These are phyloP conservation scores for Gastracanthus pulcherrimus DNA, from an alignment of 2,888 invertebrate genomes.

Conservation along the genomic window DNA sequence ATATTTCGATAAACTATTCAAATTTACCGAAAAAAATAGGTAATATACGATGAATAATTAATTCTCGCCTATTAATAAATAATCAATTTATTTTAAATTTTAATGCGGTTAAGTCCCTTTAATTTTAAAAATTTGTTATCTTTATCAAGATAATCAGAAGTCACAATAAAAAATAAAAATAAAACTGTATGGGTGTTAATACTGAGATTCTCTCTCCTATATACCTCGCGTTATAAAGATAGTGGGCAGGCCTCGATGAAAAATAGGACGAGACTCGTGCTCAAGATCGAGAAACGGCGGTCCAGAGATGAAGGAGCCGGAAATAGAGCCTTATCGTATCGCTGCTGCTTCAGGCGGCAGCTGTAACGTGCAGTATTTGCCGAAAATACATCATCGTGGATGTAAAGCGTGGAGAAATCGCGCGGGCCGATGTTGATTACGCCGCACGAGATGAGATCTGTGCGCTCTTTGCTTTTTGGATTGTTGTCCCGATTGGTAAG, in stretches of 20 bases:
- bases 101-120: too few species aligned
- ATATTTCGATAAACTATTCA: too few species aligned
- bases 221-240: too few species aligned
- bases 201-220: background rate
- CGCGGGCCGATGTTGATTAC: background rate
- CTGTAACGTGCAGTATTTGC: background rate
- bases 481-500: too few species aligned
- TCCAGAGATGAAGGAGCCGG: constrained; percentile 24
- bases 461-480: background rate
- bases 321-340: constrained; percentile 51
- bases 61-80: too few species aligned
- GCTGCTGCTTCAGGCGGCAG: background rate
- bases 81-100: too few species aligned
- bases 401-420: background rate
- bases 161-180: too few species aligned
- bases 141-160: too few species aligned
- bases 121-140: too few species aligned
- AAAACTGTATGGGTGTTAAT: too few species aligned
- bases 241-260: constrained; percentile 33
- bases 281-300: background rate
- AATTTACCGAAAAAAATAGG: too few species aligned
- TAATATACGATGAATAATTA: too few species aligned
- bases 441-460: background rate
- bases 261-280: constrained; percentile 26
- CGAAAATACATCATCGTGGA: constrained; percentile 36